These are phyloP conservation scores for Diglossa brunneiventris DNA, from an alignment of 2,113 vertebrate species.

Conservation along the genomic window DNA sequence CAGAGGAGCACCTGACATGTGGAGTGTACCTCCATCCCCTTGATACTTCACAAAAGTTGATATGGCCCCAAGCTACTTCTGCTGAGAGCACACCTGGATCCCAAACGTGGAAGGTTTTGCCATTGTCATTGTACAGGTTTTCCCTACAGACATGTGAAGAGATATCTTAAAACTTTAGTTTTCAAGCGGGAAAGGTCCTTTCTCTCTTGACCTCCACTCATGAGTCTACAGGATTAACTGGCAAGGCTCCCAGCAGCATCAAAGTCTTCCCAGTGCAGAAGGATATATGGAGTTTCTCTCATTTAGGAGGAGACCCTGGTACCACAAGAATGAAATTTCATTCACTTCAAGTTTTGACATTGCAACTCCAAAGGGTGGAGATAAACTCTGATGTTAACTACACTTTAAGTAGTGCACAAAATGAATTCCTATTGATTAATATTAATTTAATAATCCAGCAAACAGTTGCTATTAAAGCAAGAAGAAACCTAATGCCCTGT, in stretches of 20 bases:
- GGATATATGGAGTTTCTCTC: not conserved
- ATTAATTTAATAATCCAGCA: not conserved
- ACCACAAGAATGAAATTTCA: not conserved
- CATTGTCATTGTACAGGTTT: not conserved
- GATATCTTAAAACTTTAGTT: not conserved
- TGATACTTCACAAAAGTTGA: accelerated
- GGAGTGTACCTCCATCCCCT: not conserved
- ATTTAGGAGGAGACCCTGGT: not conserved
- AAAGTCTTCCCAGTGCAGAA: not conserved
- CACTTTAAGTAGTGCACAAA: not conserved
- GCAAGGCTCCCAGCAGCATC: not conserved
- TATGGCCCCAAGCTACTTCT: not conserved
- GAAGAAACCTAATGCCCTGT: not conserved
- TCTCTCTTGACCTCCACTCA: not conserved
- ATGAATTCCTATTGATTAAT: not conserved
- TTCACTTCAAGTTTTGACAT: not conserved
- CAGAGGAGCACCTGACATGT: not conserved
- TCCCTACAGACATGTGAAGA: not conserved
- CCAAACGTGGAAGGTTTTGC: not conserved
- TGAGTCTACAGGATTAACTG: not conserved
- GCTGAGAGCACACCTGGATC: not conserved
- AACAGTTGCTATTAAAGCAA: not conserved
- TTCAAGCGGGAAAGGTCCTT: not conserved
- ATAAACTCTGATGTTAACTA: not conserved
- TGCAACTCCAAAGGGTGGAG: not conserved